phyloP scores from a whole-genome alignment of 2,797 vertebrate species.

The Sylvia borin region DNA sequence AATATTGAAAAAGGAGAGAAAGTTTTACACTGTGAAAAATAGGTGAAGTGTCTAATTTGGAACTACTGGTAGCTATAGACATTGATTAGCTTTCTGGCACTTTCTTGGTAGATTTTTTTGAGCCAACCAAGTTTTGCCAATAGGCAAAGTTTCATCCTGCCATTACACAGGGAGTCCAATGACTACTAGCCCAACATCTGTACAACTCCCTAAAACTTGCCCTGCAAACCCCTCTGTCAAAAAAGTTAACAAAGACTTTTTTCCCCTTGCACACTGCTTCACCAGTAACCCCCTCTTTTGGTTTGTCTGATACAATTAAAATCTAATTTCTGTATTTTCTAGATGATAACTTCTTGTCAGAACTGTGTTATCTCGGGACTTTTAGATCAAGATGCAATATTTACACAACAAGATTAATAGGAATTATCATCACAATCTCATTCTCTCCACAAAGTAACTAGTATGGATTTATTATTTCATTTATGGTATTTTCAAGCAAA shows the following conservation, averaged over 20 bases:
- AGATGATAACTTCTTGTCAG: background rate
- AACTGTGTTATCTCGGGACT: background rate
- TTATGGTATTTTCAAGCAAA: background rate
- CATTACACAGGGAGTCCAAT: background rate
- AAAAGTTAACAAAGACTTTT: background rate
- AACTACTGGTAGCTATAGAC: background rate
- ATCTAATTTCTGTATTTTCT: background rate
- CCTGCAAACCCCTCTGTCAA: background rate
- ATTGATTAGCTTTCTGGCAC: background rate
- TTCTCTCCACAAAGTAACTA: background rate
- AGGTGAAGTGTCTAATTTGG: background rate
- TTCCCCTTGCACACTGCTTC: background rate
- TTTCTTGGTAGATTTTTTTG: background rate
- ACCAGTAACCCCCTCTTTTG: background rate
- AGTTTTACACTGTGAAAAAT: background rate
- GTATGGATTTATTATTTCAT: background rate
- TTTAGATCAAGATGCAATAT: background rate
- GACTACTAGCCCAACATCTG: background rate
- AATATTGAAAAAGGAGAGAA: background rate
- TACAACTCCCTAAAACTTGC: background rate
- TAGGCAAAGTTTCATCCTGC: background rate
- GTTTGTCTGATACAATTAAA: background rate
- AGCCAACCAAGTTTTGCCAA: background rate
- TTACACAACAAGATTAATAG: background rate
- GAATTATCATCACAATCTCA: background rate